Conservation (phyloP, 2,113 vertebrate species). For the Catharus bicknelli region DNA sequence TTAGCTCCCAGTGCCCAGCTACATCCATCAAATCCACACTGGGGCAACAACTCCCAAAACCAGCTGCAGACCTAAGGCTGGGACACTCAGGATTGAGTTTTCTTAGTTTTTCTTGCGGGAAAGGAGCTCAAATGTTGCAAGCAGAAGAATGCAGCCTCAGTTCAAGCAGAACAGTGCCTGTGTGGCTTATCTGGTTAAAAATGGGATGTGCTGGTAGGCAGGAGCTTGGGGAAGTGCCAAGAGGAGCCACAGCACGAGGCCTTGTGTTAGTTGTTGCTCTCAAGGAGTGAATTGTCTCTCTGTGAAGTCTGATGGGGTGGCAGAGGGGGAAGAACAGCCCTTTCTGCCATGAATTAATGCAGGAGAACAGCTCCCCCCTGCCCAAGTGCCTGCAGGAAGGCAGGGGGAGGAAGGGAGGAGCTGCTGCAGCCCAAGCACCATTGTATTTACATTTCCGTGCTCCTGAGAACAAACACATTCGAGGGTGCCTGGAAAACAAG, state of each 20-base stretch:
- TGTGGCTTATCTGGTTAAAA: background rate
- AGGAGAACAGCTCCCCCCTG: background rate
- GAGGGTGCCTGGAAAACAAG: background rate
- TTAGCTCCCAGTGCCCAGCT: background rate
- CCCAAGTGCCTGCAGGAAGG: background rate
- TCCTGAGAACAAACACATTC: background rate
- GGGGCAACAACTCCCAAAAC: background rate
- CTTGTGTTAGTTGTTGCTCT: accelerated
- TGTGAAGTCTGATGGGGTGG: background rate
- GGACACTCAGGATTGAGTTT: accelerated
- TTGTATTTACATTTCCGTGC: slow-evolving; percentile 57
- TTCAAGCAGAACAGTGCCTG: background rate
- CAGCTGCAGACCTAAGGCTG: accelerated
- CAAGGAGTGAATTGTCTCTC: background rate
- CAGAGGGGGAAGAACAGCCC: background rate
- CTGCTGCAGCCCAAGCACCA: slow-evolving; percentile 10
- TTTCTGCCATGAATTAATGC: background rate
- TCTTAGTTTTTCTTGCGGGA: background rate
- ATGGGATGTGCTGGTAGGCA: background rate
- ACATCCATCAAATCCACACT: background rate
- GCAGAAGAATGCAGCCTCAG: background rate
- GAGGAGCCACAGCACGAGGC: background rate
- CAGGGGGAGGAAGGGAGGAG: slow-evolving; percentile 62
- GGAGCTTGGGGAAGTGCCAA: background rate
- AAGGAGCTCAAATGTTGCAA: background rate